Base-by-base conservation (phyloP, 2,888 invertebrate genomes). In the Thumatha senex region DNA sequence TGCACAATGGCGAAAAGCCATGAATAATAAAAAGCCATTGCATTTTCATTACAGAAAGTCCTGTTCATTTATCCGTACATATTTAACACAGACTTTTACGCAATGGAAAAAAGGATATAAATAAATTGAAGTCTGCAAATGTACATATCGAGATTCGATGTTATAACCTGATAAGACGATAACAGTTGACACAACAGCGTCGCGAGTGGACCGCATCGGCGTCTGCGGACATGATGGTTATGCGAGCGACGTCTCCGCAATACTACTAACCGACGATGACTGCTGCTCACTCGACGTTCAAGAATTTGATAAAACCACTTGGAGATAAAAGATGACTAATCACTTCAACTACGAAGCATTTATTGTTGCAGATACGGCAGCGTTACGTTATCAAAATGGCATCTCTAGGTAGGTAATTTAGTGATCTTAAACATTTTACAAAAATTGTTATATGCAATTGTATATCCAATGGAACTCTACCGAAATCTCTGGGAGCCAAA, bases 261-360 rank as follows among this genome's bases (percentile, higher is more conserved):
- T 50, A 70, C 74, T 51, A 71, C 74, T 66, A 63, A 67, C 57
- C 67, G 56, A 64, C 70, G 59, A 66, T 62, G 44, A 40, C 40
- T 47, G 54, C 46, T 58, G 50, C 55, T 51, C 58, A 46, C 78
- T 76, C 76, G 60, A 59, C 76, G 60, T 59, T 47, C 67, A 78
- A 70, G 71, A 74, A 69, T 73, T 67, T 77, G 80, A 82, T 84
- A 84, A 80, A 67, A 61, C 63, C 56, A 62, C 56, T 61, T 61
- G 51, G 67, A 74, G 78, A 86, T 86, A 86, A 87, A 70, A 74
- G 54, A 77, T 84, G 82, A 85, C 78, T 83, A 82, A 85, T 67
- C 67, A 71, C 7, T 31, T 40, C 72, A 73, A 73, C 67, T 50
- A 61, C 65, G 62, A 72, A 70, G 61, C 60, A 61, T 56, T 65